Base-by-base conservation (phyloP, 2,113 vertebrate species). In the Zapornia atra region DNA sequence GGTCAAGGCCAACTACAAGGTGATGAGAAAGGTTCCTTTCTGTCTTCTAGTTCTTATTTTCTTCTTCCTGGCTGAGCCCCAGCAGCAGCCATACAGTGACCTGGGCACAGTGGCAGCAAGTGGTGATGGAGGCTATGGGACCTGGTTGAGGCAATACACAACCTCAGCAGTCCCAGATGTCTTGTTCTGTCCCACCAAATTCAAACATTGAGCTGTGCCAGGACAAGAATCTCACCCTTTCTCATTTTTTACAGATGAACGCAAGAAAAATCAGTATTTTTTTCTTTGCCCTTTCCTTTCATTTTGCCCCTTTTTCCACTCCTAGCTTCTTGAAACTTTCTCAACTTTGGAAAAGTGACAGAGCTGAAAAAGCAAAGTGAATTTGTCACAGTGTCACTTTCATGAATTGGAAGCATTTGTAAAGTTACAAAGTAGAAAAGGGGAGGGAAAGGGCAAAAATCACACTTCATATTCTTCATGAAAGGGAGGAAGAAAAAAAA, bases 321-420 rank as follows among this genome's bases (percentile, higher is more conserved):
- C 1, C 2, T 38, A 75, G 56, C 17, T 70, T 79, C 87, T 82
- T 51, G n/a, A 80, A 94, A 95, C 56, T 85, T 91, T 90, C 42
- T 85, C 73, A 64, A 71, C 73, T 94, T 82, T 68, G 51, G 31
- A 31, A 78, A 71, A 94, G 72, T 87, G 90, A 71, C 1, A 0
- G 73, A 91, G 61, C 65, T 79, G 65, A 54, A 82, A 89, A 78
- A 91, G 60, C 68, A 91, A 96, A 95, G 51, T 57, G 92, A 59
- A 68, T 93, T 93, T 94, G 90, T 96, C 90, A 94, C 81, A 65
- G 70, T 82, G 92, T 87, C 92, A 90, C 78, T 76, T 94, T 29
- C 82, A 68, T 15, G 63, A 79, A 60, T 34, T 46, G 78, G 69
- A 90, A 91, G 64, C 87, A 72, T 93, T 94, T 95, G 57, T 91